Evolutionary conservation across 2,113 vertebrate genomes (phyloP), one percentile per base, ranked within the genome.

Genomic region (Alligator sinensis): DNA sequence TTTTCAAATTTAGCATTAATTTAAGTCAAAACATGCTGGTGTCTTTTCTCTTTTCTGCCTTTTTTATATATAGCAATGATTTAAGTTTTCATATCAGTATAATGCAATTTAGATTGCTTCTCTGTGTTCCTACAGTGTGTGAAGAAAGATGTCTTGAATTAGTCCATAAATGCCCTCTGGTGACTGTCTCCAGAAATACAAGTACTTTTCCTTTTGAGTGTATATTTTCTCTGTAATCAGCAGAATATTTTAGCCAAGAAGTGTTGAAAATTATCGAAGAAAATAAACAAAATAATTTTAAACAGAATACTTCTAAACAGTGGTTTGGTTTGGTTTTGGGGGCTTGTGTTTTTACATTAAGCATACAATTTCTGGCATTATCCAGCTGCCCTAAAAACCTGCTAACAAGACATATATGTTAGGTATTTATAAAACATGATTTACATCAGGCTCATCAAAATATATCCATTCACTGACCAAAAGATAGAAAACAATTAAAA

Each of bases 101-200:
- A 90, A 68, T 64, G 6, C 90, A 96, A 80, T 87, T 96, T 94
- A 97, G 92, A 91, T 70, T 88, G 68, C 13, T 88, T 92, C 90
- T 93, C 63, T 34, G 75, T 92, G 82, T 96, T 97, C 97, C 95
- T 64, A 77, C 62, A 82, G 81, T 86, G 80, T 95, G 92, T 90
- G 89, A 14, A 97, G 96, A 96, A 96, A 97, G 90, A 60, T 88
- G 17, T 94, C 91, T 96, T 97, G 96, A 96, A 76, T 98, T 97
- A 98, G 98, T 98, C 93, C 94, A 97, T 98, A 98, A 98, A 98
- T 98, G 98, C 98, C 98, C 98, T 98, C 98, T 98, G 97, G 98
- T 98, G 98, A 97, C 98, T 82, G 54, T 94, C 96, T 97, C 86
- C 68, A 96, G 97, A 97, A 98, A 97, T 98, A 97, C 98, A 98